Evolutionary conservation across 1,140 invertebrate genomes (phyloP).

Genomic region (Drosophila dunni): DNA sequence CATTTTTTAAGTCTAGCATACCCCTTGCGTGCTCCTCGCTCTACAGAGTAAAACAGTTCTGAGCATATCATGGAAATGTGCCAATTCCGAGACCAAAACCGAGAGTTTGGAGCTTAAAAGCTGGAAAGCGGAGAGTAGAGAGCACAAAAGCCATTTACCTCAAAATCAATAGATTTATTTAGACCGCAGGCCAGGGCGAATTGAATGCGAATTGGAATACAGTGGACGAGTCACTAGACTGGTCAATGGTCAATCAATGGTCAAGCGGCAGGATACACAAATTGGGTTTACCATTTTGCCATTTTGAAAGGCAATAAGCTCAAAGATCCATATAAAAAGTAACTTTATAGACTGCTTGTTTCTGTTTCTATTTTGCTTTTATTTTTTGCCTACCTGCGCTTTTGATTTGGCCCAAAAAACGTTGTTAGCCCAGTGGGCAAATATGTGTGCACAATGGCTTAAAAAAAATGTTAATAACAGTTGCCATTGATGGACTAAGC

Average conservation of each 20-base stretch:
- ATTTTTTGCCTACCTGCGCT: conserved; percentile 13
- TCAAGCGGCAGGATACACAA: conserved; percentile 47
- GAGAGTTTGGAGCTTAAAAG: neutral
- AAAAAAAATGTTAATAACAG: conserved; percentile 50
- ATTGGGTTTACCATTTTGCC: conserved; percentile 50
- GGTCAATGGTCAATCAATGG: conserved; percentile 21
- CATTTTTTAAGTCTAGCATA: conserved; percentile 2
- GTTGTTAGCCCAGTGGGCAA: conserved; percentile 64
- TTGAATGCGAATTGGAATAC: conserved; percentile 18
- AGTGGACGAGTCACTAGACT: conserved; percentile 5
- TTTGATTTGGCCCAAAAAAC: conserved; percentile 57
- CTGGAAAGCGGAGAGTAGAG: neutral
- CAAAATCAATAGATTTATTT: conserved; percentile 82
- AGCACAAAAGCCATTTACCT: conserved; percentile 71
- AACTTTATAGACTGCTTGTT: conserved; percentile 1
- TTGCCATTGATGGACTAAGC: conserved; percentile 59
- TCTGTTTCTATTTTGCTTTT: neutral
- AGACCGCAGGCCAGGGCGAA: conserved; percentile 57
- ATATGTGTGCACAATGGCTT: conserved; percentile 68
- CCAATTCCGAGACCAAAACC: conserved; percentile 43
- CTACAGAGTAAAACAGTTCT: conserved; percentile 41
- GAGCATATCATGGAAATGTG: conserved; percentile 34
- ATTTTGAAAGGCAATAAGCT: neutral
- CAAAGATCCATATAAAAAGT: conserved; percentile 3
- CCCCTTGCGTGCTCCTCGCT: neutral